Conservation (phyloP, 2,797 vertebrate genomes). For the Myotis daubentonii region DNA sequence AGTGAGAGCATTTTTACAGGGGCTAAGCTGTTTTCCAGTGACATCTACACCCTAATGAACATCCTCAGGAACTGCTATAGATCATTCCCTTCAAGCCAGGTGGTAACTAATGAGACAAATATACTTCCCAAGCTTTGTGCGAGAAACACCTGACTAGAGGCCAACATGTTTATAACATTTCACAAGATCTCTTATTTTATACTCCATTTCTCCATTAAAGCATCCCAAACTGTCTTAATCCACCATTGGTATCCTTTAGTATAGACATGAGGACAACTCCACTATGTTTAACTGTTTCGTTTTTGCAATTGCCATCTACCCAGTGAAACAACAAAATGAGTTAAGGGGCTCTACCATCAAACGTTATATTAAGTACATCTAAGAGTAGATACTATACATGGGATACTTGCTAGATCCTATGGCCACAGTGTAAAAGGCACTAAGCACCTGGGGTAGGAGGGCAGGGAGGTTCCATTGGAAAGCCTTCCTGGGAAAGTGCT, state of each 20-base stretch:
- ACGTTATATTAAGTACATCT: not conserved
- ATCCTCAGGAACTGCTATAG: not conserved
- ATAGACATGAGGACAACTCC: not conserved
- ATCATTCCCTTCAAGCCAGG: not conserved
- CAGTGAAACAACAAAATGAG: not conserved
- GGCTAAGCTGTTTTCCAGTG: not conserved
- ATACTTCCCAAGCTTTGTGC: not conserved
- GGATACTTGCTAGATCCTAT: not conserved
- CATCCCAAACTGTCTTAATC: not conserved
- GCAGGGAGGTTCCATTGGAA: not conserved
- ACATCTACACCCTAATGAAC: not conserved
- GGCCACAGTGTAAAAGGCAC: not conserved
- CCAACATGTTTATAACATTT: not conserved
- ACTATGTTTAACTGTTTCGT: not conserved
- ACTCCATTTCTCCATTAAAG: not conserved
- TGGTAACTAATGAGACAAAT: not conserved
- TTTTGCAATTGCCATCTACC: too few species aligned
- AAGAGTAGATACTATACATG: not conserved
- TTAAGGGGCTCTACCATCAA: not conserved
- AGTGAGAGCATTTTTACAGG: not conserved
- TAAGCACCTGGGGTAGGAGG: too few species aligned
- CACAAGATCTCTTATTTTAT: not conserved
- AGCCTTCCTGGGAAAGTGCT: not conserved
- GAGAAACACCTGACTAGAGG: not conserved
- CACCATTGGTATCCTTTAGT: not conserved